A percentile compares a stretch with the other conserved stretches of the same genome.
phyloP scores from a whole-genome alignment of 1,140 invertebrate genomes.

The Drosophila paulistorum region DNA sequence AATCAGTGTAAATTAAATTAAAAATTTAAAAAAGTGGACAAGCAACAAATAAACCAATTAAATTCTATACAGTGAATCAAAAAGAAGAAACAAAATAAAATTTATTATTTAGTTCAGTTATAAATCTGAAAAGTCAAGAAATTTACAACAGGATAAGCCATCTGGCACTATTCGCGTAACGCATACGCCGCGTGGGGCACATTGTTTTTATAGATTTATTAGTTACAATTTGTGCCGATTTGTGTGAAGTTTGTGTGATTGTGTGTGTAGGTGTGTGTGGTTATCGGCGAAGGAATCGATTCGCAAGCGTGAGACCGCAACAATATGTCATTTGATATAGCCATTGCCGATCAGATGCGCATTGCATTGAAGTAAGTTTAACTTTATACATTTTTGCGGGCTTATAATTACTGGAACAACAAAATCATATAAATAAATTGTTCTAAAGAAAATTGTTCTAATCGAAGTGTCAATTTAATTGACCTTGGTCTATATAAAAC shows the following conservation, averaged over 20 bases:
- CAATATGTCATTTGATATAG: conserved; percentile 81
- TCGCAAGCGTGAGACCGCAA: conserved; percentile 40
- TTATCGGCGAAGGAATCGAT: conserved; percentile 45
- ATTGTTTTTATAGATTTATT: conserved; percentile 41
- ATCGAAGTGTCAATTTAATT: background rate
- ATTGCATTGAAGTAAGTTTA: conserved; percentile 73
- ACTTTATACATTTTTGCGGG: no score
- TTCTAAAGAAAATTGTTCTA: background rate
- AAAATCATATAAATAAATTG: background rate
- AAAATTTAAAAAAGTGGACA: conserved; percentile 16
- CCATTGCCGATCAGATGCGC: conserved; percentile 79
- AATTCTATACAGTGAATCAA: background rate
- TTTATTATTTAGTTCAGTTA: background rate
- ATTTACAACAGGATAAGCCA: conserved; percentile 15
- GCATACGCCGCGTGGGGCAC: conserved; percentile 44
- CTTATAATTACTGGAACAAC: no score
- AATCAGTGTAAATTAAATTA: conserved; percentile 28
- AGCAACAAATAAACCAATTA: conserved; percentile 25
- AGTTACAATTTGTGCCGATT: conserved; percentile 28
- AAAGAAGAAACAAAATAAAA: conserved; percentile 6
- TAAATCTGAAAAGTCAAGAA: conserved; percentile 38
- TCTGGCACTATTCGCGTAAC: conserved; percentile 15
- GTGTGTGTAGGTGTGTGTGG: conserved; percentile 25
- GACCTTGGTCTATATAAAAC: background rate
- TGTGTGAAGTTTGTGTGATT: conserved; percentile 46